These are phyloP conservation scores for Alces alces DNA, from an alignment of 2,113 vertebrate genomes.

Conservation along the genomic window DNA sequence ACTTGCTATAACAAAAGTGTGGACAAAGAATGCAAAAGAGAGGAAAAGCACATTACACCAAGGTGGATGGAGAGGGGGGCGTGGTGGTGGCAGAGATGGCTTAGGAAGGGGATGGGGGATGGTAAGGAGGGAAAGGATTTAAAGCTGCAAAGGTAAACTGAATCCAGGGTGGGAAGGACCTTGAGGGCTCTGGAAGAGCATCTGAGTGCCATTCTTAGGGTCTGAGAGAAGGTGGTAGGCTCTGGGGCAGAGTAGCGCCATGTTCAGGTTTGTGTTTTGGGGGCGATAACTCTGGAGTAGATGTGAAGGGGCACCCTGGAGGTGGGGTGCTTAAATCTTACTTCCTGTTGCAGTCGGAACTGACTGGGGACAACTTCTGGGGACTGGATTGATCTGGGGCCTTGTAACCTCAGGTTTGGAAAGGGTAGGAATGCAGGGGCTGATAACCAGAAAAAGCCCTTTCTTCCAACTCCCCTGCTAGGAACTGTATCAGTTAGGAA, in stretches of 20 bases:
- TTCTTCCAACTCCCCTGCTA: background rate
- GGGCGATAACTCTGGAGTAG: background rate
- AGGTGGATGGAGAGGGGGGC: rapidly evolving
- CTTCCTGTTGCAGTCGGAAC: background rate
- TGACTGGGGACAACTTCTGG: background rate
- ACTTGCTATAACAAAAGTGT: background rate
- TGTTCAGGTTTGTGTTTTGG: background rate
- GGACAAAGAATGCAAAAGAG: background rate
- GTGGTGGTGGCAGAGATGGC: background rate
- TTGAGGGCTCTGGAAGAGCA: background rate
- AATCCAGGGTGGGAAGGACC: background rate
- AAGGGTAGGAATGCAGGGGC: background rate
- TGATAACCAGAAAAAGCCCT: background rate
- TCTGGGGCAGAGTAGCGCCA: background rate
- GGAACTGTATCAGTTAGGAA: background rate
- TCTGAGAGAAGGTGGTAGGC: background rate
- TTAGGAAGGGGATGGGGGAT: background rate
- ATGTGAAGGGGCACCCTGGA: no score
- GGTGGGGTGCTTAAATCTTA: no score
- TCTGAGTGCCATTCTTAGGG: background rate
- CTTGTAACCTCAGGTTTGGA: no score
- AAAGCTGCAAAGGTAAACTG: background rate
- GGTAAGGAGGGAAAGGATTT: background rate
- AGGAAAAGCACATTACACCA: background rate
- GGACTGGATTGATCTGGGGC: background rate